Evolutionary conservation across 2,113 vertebrate genomes (phyloP), one percentile per base, ranked within the genome.

Genomic region (Axis porcinus): DNA sequence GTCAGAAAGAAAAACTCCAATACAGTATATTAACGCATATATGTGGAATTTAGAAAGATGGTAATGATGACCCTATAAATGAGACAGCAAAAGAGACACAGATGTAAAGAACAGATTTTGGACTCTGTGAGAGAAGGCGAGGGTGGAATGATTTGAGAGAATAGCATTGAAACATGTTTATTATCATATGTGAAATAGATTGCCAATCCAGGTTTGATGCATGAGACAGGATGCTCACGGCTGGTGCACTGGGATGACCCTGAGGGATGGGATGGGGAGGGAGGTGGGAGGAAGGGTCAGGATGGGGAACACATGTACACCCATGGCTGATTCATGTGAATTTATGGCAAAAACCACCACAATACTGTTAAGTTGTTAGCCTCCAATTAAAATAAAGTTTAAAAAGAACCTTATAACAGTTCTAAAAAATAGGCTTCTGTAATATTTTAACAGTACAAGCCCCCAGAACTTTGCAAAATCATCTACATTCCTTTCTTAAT

Each of bases 131-230:
- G 62, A 64, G 7, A 64, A 33, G 15, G 62, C 0, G 7, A 33
- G 62, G 6, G 7, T 64, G 15, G 62, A 30, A n/a, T 33, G 62
- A 33, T 64, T 64, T 64, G 62, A 33, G 30, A 33, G 62, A 64
- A 33, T 8, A 33, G 30, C 62, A n/a, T 17, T 64, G 30, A 64
- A 64, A 64, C 62, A 17, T n/a, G 15, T 17, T 17, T 64, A 64
- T 17, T 64, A n/a, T n/a, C 30, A 8, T n/a, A 33, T 64, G 15
- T n/a, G 30, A n/a, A 17, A 64, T 17, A 33, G 30, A n/a, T 17
- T 1, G 0, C 30, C 15, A 64, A 3, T n/a, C 15, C 15, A n/a
- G 15, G 30, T 64, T 64, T 0, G 0, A 64, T 17, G 30, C 15
- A 64, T 8, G 30, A 64, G 30, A 33, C 62, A 64, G 7, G 62